Evolutionary conservation across 2,888 invertebrate species (phyloP).

Genomic region (Congeria kusceri): DNA sequence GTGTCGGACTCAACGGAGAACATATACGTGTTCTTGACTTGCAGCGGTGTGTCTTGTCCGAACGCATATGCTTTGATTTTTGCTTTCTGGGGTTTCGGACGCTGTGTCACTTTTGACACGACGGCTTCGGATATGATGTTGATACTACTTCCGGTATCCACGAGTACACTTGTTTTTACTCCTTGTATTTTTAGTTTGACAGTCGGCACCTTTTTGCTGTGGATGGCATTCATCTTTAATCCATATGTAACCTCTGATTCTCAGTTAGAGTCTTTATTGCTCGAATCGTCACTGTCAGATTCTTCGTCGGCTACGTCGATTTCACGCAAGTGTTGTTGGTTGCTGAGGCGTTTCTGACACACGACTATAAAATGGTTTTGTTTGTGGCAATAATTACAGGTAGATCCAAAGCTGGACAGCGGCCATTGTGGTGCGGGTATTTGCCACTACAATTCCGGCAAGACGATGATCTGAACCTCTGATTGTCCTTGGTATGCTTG

Average conservation of each 20-base stretch:
- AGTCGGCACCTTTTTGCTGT: neutral
- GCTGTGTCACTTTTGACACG: neutral
- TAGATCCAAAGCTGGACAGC: no score
- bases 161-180: neutral
- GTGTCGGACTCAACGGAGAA: neutral
- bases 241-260: no score
- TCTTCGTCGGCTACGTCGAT: no score
- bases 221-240: no score
- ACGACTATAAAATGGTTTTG: neutral
- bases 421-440: no score
- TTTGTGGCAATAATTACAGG: slow-evolving; percentile 9
- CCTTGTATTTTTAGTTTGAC: slow-evolving; percentile 14
- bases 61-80: slow-evolving; percentile 7
- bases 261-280: no score
- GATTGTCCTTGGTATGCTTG: no score
- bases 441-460: no score
- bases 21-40: neutral
- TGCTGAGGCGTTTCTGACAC: neutral
- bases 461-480: no score
- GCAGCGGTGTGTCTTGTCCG: neutral
- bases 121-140: slow-evolving; percentile 15
- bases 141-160: slow-evolving; percentile 27
- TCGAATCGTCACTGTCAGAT: no score
- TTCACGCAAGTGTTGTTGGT: no score
- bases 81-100: neutral